Conservation (phyloP, 2,888 invertebrate genomes). For the Polydrusus cervinus region DNA sequence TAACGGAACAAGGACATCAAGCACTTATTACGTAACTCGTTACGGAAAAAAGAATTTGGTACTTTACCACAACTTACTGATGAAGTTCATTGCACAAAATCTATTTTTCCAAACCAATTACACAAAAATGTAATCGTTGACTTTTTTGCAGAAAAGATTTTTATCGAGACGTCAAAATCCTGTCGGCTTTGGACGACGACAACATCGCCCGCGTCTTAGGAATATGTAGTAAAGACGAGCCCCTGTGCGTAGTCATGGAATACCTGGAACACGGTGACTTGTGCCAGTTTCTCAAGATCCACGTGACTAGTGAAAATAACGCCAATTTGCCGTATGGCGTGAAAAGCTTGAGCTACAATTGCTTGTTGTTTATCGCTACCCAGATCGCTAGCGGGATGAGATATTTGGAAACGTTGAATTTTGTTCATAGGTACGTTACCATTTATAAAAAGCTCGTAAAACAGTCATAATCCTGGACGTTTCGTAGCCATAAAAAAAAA, state of each 20-base stretch:
- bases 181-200: slow-evolving; percentile 87
- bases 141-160: slow-evolving; percentile 82
- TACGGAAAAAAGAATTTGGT: no score
- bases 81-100: no score
- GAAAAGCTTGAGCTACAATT: slow-evolving; percentile 81
- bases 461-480: no score
- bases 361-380: slow-evolving; percentile 85
- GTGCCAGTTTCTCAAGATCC: slow-evolving; percentile 85
- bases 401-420: slow-evolving; percentile 90
- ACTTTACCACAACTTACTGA: no score
- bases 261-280: slow-evolving; percentile 89
- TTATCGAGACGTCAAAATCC: slow-evolving; percentile 88
- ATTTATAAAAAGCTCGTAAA: no score
- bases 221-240: slow-evolving; percentile 83
- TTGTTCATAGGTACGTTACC: slow-evolving; percentile 79
- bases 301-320: slow-evolving; percentile 77
- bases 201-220: slow-evolving; percentile 86
- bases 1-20: no score
- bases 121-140: no score
- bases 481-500: no score
- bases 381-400: slow-evolving; percentile 94
- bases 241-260: slow-evolving; percentile 87
- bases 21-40: no score
- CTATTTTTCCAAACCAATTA: no score
- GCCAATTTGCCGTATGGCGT: slow-evolving; percentile 74